phyloP scores from a whole-genome alignment of 2,113 vertebrate genomes.

The Gnathonemus longibarbis region DNA sequence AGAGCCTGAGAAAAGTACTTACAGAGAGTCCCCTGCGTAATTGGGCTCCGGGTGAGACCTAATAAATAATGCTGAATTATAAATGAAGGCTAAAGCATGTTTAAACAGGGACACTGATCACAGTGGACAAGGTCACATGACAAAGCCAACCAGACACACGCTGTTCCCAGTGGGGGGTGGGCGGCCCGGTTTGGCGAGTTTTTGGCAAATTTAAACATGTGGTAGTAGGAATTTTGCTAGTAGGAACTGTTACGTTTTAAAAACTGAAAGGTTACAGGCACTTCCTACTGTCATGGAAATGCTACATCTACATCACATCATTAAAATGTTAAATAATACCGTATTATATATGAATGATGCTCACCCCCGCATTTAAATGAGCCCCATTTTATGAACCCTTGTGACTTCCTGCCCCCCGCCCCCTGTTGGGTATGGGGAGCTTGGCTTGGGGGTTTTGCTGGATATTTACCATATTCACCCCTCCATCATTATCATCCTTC shows the following conservation, averaged over 20 bases:
- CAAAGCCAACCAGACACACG: not conserved
- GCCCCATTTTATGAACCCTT: not conserved
- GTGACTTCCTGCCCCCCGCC: not conserved
- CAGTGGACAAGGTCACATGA: constrained; percentile 1
- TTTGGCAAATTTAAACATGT: not conserved
- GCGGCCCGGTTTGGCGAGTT: not conserved
- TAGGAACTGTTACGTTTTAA: not conserved
- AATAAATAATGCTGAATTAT: constrained; percentile 17
- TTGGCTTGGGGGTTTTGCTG: not conserved
- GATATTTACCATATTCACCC: not conserved
- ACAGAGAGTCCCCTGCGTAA: not conserved
- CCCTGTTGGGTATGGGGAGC: not conserved
- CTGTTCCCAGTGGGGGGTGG: not conserved
- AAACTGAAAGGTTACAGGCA: not conserved
- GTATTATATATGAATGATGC: not conserved
- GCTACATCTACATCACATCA: not conserved
- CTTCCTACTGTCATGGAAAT: not conserved
- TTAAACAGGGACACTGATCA: not conserved
- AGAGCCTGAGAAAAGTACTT: not conserved
- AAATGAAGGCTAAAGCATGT: constrained; percentile 3
- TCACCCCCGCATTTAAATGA: not conserved
- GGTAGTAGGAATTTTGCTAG: not conserved
- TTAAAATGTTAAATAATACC: not conserved
- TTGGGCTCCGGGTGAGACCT: not conserved
- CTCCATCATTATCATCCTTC: not conserved